phyloP scores from a whole-genome alignment of 2,797 vertebrate species.

The Zenarchopterus dispar region DNA sequence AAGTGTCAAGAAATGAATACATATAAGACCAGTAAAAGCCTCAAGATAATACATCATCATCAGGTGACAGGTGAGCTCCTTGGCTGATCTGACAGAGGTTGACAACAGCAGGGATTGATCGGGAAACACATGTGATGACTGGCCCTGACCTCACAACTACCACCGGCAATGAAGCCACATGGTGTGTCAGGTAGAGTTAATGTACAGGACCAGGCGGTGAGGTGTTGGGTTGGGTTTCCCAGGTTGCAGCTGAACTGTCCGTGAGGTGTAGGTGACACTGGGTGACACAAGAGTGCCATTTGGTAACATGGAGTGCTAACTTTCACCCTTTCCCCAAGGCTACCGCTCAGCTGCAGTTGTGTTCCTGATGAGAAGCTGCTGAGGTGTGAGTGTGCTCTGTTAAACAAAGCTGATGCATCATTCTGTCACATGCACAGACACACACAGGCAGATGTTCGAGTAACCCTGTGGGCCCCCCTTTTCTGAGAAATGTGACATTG shows the following conservation, averaged over 20 bases:
- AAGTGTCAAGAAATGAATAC: background rate
- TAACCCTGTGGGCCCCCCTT: background rate
- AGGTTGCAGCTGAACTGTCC: no score
- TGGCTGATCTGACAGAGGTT: slow-evolving; percentile 22
- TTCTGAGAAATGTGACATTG: slow-evolving; percentile 22
- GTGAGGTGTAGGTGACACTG: background rate
- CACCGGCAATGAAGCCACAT: background rate
- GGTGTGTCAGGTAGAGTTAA: slow-evolving; percentile 23
- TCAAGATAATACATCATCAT: slow-evolving; percentile 38
- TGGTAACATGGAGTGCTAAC: slow-evolving; percentile 28
- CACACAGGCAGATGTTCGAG: slow-evolving; percentile 25
- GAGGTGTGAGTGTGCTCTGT: slow-evolving; percentile 23
- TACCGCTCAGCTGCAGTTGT: slow-evolving; percentile 11
- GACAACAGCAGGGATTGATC: slow-evolving; percentile 12
- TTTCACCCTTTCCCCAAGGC: slow-evolving; percentile 13
- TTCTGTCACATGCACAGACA: slow-evolving; percentile 42
- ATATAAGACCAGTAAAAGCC: background rate
- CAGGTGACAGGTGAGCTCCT: slow-evolving; percentile 37
- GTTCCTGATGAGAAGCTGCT: slow-evolving; percentile 52
- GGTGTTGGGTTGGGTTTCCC: no score
- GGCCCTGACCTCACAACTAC: slow-evolving; percentile 25
- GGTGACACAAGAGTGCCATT: slow-evolving; percentile 44
- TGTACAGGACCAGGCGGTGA: background rate
- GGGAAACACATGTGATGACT: slow-evolving; percentile 19
- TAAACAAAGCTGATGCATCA: slow-evolving; percentile 72